Evolutionary conservation across 92 coral and sea anemone species (phyloP), one percentile per base, ranked within the genome.

Genomic region (Porites lobata): DNA sequence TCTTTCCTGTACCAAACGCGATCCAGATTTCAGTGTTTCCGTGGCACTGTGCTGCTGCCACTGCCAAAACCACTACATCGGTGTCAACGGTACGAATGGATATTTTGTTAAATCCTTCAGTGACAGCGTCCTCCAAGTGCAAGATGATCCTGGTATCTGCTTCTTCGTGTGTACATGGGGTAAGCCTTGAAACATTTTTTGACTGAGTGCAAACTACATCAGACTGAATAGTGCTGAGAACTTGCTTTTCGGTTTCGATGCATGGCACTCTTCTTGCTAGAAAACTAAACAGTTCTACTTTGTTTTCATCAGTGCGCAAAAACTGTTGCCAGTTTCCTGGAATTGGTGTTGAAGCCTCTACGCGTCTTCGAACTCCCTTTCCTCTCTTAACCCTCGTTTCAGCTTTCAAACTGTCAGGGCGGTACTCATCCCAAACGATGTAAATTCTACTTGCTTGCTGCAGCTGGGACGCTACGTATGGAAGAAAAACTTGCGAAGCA

Each of bases 121-220:
- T 43, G 59, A 82, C 62, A 24, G 91, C 91, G 74, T 89, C 78
- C 9, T 83, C 86, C 7, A 53, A 77, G 72, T 92, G 95, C 1
- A 92, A 68, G 47, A 92, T 12, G 88, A 89, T 92, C 43, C 86
- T 75, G 1, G 91, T 89, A 67, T 92, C 91, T 15, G 92, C 95
- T 81, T 92, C 90, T 53, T 81, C 88, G 29, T 88, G 88, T 47
- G 75, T 84, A 62, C 87, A 84, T 19, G 92, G 72, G 3, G 86
- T 21, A 11, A 83, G 82, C 61, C 74, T 21, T 13, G 77, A 43
- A 52, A 79, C 43, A 32, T 32, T 32, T n/a, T 5, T 32, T 32
- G 43, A 32, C 43, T 32, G 43, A 32, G 1, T 32, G 43, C 43
- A 32, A 32, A 32, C 43, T 2, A 32, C 56, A 77, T 84, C 85